These are phyloP conservation scores for Syndactyla subalaris DNA, from an alignment of 2,797 vertebrate species.

Conservation along the genomic window DNA sequence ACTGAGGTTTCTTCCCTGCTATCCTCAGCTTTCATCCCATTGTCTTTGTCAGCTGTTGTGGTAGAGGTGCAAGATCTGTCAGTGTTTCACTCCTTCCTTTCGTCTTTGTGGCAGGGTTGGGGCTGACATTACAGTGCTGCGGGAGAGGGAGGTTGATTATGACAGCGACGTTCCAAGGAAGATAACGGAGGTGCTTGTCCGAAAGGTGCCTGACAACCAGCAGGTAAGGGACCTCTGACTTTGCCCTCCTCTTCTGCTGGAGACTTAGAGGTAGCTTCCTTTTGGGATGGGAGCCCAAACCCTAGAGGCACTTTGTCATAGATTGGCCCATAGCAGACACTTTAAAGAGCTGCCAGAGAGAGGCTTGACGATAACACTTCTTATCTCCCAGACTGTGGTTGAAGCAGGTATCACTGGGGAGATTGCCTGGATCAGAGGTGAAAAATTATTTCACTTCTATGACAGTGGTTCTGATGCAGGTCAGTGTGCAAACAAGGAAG, in stretches of 20 bases:
- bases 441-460: neutral
- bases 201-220: slow-evolving; percentile 97
- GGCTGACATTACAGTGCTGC: slow-evolving; percentile 92
- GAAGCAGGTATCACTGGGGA: neutral
- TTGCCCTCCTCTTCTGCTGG: neutral
- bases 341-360: neutral
- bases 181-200: slow-evolving; percentile 94
- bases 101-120: slow-evolving; percentile 84
- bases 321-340: neutral
- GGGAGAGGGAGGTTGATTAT: slow-evolving; percentile 91
- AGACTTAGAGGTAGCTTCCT: neutral
- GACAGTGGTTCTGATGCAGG: neutral
- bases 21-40: neutral
- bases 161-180: slow-evolving; percentile 87
- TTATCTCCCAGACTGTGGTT: neutral
- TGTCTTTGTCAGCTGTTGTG: neutral
- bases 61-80: neutral
- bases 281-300: neutral
- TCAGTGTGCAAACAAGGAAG: neutral
- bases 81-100: neutral
- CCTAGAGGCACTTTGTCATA: neutral
- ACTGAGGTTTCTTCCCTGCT: neutral
- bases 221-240: slow-evolving; percentile 81
- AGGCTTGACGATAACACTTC: neutral
- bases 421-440: neutral